These are phyloP conservation scores for Mesitornis unicolor DNA, from an alignment of 2,113 vertebrate species.

Conservation along the genomic window DNA sequence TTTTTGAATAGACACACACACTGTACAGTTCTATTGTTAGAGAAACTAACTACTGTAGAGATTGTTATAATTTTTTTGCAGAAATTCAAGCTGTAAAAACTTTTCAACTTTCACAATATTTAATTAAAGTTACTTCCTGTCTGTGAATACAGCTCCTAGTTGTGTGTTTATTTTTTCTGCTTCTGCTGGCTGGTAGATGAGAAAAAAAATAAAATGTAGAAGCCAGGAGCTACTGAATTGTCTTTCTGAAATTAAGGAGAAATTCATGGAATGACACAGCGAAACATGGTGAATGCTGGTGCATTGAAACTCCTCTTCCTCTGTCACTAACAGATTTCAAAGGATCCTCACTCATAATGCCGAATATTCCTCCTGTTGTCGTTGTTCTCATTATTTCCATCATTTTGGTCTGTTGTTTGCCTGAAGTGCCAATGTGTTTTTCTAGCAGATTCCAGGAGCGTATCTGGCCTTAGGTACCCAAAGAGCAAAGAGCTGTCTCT, in stretches of 20 bases:
- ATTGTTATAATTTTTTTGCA: slow-evolving; percentile 99
- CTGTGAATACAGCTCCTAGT: slow-evolving; percentile 83
- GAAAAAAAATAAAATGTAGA: background rate
- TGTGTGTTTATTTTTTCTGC: slow-evolving; percentile 74
- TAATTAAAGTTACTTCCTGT: slow-evolving; percentile 99
- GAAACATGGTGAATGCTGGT: background rate
- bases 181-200: slow-evolving; percentile 1
- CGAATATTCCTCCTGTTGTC: background rate
- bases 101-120: slow-evolving; percentile 99
- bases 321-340: background rate
- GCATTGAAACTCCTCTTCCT: background rate
- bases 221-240: background rate
- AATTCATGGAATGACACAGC: background rate
- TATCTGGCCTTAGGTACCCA: background rate
- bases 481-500: background rate
- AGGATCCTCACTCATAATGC: background rate
- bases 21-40: slow-evolving; percentile 97
- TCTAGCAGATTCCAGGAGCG: background rate
- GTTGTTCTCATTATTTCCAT: background rate
- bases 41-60: slow-evolving; percentile 96
- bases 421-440: background rate
- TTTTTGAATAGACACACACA: slow-evolving; percentile 94
- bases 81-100: slow-evolving; percentile 98
- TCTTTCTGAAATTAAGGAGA: background rate
- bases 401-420: background rate